These are phyloP conservation scores for Osmerus mordax DNA, from an alignment of 2,113 vertebrate species.

Conservation along the genomic window DNA sequence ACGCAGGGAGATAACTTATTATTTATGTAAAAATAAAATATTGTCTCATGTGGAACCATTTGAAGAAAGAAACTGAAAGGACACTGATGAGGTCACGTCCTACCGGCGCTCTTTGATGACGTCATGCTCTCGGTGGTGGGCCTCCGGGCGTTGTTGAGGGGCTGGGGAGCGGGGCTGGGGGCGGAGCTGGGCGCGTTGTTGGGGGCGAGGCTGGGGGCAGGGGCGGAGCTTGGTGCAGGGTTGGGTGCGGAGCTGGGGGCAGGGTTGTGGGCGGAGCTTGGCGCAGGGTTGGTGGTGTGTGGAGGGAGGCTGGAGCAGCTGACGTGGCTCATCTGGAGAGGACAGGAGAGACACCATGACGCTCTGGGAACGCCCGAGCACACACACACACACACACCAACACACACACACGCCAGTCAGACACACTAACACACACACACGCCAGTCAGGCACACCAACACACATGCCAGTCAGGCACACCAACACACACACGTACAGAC, in stretches of 20 bases:
- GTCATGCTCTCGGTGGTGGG: conserved; percentile 53
- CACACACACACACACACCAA: not conserved
- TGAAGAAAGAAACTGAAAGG: no score
- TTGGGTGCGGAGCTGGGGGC: conserved; percentile 53
- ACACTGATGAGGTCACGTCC: conserved; percentile 9
- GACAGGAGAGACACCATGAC: not conserved
- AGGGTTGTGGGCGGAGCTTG: conserved; percentile 24
- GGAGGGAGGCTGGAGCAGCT: conserved; percentile 57
- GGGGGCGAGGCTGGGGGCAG: conserved; percentile 52
- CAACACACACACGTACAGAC: no score
- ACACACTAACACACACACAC: not conserved
- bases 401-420: not conserved
- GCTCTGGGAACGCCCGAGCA: not conserved
- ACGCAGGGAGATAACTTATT: not conserved
- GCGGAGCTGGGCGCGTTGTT: conserved; percentile 57
- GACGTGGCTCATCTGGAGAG: conserved; percentile 71
- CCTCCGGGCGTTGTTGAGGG: conserved; percentile 69
- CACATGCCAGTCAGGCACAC: not conserved
- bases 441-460: not conserved
- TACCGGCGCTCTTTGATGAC: conserved; percentile 69
- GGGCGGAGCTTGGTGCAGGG: conserved; percentile 54
- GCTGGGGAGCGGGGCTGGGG: conserved; percentile 55
- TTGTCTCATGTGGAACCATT: no score
- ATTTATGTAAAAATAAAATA: no score
- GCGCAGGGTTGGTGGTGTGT: conserved; percentile 34